Conservation (phyloP, 2,888 invertebrate species). For the Apantesis nais region DNA sequence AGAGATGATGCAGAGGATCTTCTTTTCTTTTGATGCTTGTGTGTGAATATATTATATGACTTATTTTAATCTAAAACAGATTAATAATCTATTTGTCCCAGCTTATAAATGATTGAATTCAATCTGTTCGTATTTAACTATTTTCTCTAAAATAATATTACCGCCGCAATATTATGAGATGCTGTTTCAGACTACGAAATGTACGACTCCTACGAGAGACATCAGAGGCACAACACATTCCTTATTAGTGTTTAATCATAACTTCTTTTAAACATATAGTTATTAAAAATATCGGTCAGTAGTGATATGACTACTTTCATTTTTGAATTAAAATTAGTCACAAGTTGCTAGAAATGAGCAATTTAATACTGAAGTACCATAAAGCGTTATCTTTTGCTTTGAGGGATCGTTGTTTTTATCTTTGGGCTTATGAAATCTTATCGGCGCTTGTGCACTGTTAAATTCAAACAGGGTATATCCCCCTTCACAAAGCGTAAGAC, state of each 20-base stretch:
- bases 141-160: too few species aligned
- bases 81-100: too few species aligned
- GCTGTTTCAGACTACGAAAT: too few species aligned
- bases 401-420: background rate
- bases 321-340: background rate
- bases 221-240: background rate
- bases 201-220: too few species aligned
- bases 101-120: too few species aligned
- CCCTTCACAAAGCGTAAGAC: too few species aligned
- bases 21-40: too few species aligned
- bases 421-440: background rate
- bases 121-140: too few species aligned
- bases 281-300: background rate
- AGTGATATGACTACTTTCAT: background rate
- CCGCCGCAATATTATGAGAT: too few species aligned
- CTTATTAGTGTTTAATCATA: background rate
- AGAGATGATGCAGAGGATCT: too few species aligned
- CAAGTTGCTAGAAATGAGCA: background rate
- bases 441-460: background rate
- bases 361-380: background rate
- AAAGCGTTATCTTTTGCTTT: background rate
- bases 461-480: background rate
- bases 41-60: too few species aligned
- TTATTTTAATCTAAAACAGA: too few species aligned
- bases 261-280: background rate